Evolutionary conservation across 2,888 invertebrate genomes (phyloP), one percentile per base, ranked within the genome.

Genomic region (Amitus sp.): DNA sequence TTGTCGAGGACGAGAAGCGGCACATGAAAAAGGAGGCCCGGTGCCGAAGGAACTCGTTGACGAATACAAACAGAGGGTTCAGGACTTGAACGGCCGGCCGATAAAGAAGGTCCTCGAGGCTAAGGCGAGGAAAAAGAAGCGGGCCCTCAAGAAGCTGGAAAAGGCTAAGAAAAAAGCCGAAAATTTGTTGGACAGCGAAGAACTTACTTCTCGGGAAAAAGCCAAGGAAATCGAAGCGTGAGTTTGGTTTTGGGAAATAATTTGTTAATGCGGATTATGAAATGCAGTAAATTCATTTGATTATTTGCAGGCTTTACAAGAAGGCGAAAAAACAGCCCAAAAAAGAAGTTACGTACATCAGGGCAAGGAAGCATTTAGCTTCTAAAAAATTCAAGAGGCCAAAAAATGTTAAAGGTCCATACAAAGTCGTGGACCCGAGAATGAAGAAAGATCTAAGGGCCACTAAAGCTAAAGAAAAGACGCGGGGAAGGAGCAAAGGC

Each of bases 51-150:
- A 91, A 82, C 85, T 94, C 51, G 89, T 94, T 0, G 89, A 92
- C 34, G 93, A 96, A 74, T 98, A 98, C 80, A 90, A 91, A 70
- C 91, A 91, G 67, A 87, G 89, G 71, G 83, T 92, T 10, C 87
- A 90, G 79, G 97, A 96, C 68, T 89, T 99, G 33, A 95, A 99
- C 83, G 93, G 92, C 0, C 87, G 96, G 62, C 96, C 99, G 10
- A 96, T 98, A 63, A 99, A 98, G 85, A 99, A 99, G 84, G 94
- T 99, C 0, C 89, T 96, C 69, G 97, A 99, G 84, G 99, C 99
- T 0, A 98, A 96, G 84, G 96, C 96, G 0, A 89, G 99, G 53
- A 99, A 98, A 87, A 96, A 97, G 90, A 91, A 90, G 82, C 91
- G 95, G 67, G 90, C 93, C 65, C 80, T 93, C 58, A 91, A 89